Evolutionary conservation across 2,113 vertebrate genomes (phyloP), one percentile per base, ranked within the genome.

Genomic region (Pimephales promelas): DNA sequence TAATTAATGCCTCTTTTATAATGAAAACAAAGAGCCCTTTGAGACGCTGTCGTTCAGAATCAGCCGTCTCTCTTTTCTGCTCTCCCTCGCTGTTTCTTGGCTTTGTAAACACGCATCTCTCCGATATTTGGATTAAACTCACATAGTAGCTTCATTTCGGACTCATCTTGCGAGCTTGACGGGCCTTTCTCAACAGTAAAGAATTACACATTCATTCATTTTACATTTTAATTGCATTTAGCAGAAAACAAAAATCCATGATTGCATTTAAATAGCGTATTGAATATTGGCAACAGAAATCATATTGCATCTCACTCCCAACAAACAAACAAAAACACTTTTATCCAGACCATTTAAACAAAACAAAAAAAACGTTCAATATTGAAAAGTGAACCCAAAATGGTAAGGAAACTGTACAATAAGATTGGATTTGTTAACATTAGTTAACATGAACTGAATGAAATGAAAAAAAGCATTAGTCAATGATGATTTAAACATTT

Each of bases 1-100:
- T 94, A 95, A 96, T 95, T 95, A 96, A 96, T 95, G 95, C 95
- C 95, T 95, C 95, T 96, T 94, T 96, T 93, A 92, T 94, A 95
- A 95, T 92, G 90, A 88, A 95, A 92, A 96, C 95, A 95, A 95
- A 95, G 89, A 49, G 91, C 87, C 92, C 81, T 90, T 87, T 91
- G 75, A 86, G 92, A 92, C 90, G 91, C 94, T 92, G 93, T 90
- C 92, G 92, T 91, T 95, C 94, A 94, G 93, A 93, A 95, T 95
- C 61, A 74, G 16, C 7, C 26, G 4, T 18, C 56, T 52, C 43
- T 71, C 45, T 80, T 34, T 22, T 62, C 40, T 11, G 16, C 43
- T 34, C 43, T 47, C 56, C 8, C 43, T 80, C 18, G 2, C 59
- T 14, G 2, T 22, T 34, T 64, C 40, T 62, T 47, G 34, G 57